Conservation (phyloP, 2,113 vertebrate genomes). For the Antechinus flavipes region DNA sequence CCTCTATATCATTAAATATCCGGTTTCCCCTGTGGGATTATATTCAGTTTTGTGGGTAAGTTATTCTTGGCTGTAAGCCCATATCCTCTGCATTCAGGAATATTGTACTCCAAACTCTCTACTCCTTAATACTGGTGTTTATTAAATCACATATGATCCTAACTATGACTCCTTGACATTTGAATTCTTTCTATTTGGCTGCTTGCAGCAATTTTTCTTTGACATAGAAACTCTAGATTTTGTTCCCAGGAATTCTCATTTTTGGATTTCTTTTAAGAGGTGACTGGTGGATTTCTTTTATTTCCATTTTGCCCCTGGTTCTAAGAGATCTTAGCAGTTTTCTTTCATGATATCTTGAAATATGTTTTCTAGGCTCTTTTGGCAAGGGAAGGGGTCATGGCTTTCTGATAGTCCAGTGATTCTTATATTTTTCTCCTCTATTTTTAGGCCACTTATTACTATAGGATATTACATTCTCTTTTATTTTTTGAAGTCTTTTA, state of each 20-base stretch:
- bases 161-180: neutral
- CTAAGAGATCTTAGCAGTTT: too few species aligned
- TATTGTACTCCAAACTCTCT: neutral
- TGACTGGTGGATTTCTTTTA: neutral
- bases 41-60: neutral
- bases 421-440: too few species aligned
- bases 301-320: too few species aligned
- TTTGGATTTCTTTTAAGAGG: neutral
- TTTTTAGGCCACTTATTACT: too few species aligned
- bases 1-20: neutral
- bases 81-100: neutral
- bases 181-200: neutral
- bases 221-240: neutral
- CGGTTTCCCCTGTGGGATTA: neutral
- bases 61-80: neutral
- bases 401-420: too few species aligned
- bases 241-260: neutral
- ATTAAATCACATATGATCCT: neutral
- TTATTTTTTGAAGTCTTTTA: too few species aligned
- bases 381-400: too few species aligned
- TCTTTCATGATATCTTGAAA: too few species aligned
- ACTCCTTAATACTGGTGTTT: neutral
- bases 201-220: neutral
- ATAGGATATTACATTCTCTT: too few species aligned
- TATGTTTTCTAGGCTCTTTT: too few species aligned